Evolutionary conservation across 2,113 vertebrate species (phyloP).

Genomic region (Carollia perspicillata): DNA sequence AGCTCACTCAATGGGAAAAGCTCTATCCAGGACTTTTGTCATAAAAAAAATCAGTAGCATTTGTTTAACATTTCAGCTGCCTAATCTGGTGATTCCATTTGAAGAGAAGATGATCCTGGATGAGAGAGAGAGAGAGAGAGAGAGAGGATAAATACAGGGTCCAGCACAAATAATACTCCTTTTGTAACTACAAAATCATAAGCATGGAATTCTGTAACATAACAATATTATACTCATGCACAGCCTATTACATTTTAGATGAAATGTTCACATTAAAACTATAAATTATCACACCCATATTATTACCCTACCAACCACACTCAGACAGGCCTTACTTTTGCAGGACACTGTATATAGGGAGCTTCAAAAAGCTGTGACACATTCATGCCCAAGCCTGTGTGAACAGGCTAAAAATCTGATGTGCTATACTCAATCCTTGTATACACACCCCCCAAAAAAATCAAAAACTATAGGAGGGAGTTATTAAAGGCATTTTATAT

Average conservation of each 20-base stretch:
- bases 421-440: neutral
- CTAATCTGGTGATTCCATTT: neutral
- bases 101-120: neutral
- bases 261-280: too few species aligned
- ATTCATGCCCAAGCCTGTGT: neutral
- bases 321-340: too few species aligned
- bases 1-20: neutral
- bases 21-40: neutral
- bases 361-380: neutral
- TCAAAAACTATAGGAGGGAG: neutral
- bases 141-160: neutral
- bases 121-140: too few species aligned
- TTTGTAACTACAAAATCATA: too few species aligned
- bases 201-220: too few species aligned
- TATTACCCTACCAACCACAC: too few species aligned
- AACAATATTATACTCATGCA: too few species aligned
- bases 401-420: neutral
- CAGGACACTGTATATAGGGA: too few species aligned
- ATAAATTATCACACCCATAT: too few species aligned
- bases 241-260: too few species aligned
- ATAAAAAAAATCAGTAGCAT: neutral
- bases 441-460: neutral
- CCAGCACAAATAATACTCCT: too few species aligned
- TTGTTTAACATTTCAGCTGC: neutral
- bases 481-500: neutral